A percentile compares a stretch with the other conserved stretches of the same genome.
Conservation (phyloP, 1,140 invertebrate species). For the Brachionus rotundiformis region DNA sequence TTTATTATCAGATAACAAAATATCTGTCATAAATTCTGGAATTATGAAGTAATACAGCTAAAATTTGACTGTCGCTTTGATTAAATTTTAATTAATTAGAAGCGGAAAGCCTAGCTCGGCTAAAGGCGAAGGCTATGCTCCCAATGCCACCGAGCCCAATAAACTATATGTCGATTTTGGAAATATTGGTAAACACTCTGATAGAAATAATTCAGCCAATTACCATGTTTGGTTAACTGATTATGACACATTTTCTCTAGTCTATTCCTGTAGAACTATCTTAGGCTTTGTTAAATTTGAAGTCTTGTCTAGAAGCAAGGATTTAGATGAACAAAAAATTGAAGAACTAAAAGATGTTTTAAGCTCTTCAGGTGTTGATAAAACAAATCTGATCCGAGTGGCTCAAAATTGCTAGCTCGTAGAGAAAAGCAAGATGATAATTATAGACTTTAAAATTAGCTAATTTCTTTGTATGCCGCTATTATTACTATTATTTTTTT, state of each 20-base stretch:
- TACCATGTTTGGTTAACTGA: conserved; percentile 38
- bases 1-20: neutral
- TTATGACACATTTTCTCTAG: conserved; percentile 24
- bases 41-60: neutral
- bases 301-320: conserved; percentile 8
- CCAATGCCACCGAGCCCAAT: neutral
- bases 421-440: neutral
- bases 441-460: neutral
- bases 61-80: neutral
- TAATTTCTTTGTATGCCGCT: no score
- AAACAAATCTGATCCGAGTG: neutral
- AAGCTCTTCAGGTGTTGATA: neutral
- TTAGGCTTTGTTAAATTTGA: conserved; percentile 17
- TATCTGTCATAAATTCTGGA: conserved; percentile 36
- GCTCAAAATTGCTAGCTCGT: neutral
- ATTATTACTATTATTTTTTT: no score
- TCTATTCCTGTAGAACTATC: conserved; percentile 11
- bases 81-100: neutral
- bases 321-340: neutral
- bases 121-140: neutral
- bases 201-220: conserved; percentile 22
- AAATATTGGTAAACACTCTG: conserved; percentile 11
- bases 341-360: neutral
- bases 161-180: conserved; percentile 4
- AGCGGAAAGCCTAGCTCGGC: neutral